phyloP scores from a whole-genome alignment of 2,797 vertebrate genomes.

The Podargus strigoides region DNA sequence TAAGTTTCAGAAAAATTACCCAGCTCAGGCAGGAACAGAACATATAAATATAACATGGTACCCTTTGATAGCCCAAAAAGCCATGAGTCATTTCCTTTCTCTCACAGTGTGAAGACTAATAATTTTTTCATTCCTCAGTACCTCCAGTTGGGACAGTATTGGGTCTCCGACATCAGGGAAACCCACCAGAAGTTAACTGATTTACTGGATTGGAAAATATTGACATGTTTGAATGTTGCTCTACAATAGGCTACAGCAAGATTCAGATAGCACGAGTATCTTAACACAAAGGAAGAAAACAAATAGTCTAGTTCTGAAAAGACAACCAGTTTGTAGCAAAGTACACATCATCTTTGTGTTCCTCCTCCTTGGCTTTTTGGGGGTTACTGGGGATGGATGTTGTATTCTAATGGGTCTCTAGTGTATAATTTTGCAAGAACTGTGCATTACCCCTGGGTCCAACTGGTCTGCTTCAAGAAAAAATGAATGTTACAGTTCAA shows the following conservation, averaged over 20 bases:
- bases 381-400: not conserved
- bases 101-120: not conserved
- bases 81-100: not conserved
- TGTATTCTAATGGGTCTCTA: not conserved
- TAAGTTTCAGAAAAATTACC: slow-evolving; percentile 10
- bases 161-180: not conserved
- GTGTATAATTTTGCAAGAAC: not conserved
- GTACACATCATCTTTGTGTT: not conserved
- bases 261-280: not conserved
- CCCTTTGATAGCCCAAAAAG: not conserved
- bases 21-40: not conserved
- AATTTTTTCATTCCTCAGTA: not conserved
- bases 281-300: not conserved
- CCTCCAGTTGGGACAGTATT: not conserved
- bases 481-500: not conserved
- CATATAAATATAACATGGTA: not conserved
- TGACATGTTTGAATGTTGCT: not conserved
- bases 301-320: too few relatives aligned
- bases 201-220: not conserved
- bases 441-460: not conserved
- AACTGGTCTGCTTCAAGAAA: not conserved
- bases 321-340: not conserved
- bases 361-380: not conserved
- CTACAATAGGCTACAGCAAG: not conserved
- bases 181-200: not conserved